Conservation (phyloP, 2,888 invertebrate species). For the Polyploca ridens region DNA sequence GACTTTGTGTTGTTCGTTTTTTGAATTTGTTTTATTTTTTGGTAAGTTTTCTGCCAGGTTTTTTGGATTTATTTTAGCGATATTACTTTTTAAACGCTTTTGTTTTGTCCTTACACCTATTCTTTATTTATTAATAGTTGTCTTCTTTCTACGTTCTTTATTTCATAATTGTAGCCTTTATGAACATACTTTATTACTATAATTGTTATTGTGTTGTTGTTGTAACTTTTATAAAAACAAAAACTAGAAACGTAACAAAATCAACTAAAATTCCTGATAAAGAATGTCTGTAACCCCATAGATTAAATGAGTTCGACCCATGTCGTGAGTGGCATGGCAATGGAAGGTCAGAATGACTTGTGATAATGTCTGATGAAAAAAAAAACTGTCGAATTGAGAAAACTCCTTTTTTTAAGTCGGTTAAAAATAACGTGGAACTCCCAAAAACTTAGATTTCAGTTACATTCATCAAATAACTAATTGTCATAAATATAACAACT, state of each 20-base stretch:
- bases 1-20: slow-evolving; percentile 16
- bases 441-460: no score
- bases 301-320: neutral
- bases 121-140: no score
- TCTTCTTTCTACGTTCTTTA: no score
- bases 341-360: neutral
- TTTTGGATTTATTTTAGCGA: neutral
- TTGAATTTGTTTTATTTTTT: neutral
- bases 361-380: neutral
- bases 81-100: neutral
- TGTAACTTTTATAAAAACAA: neutral
- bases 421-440: no score
- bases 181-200: no score
- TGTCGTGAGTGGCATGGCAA: neutral
- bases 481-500: no score
- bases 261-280: neutral
- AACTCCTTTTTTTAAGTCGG: no score
- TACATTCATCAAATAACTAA: no score
- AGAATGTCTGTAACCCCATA: neutral
- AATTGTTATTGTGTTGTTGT: no score
- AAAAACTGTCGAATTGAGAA: no score
- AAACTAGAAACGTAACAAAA: neutral
- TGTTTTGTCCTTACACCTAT: neutral
- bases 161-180: no score
- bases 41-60: slow-evolving; percentile 2